These are phyloP conservation scores for Agelastica alni DNA, from an alignment of 2,888 invertebrate genomes.

Conservation along the genomic window DNA sequence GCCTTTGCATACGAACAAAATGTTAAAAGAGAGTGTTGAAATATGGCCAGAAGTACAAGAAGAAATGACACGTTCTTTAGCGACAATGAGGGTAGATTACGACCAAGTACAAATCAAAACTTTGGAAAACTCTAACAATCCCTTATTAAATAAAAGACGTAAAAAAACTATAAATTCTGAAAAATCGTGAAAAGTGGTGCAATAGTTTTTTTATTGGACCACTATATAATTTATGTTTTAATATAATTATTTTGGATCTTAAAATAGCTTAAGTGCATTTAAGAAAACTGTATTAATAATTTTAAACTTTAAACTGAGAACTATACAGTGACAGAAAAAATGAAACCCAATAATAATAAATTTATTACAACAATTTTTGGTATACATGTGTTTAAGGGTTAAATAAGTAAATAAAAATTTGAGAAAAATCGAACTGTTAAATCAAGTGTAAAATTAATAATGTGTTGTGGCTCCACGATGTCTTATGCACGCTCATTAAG, in stretches of 20 bases:
- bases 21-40: constrained; percentile 88
- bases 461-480: no score
- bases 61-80: constrained; percentile 97
- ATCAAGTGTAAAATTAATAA: no score
- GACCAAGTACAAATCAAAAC: constrained; percentile 94
- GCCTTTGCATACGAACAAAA: constrained; percentile 86
- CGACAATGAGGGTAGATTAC: constrained; percentile 98
- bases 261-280: constrained; percentile 25
- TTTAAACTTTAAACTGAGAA: constrained; percentile 1
- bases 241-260: constrained; percentile 14
- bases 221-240: constrained; percentile 8
- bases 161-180: constrained; percentile 50
- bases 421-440: no score
- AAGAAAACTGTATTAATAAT: constrained; percentile 15
- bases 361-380: no score
- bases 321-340: no score
- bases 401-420: no score
- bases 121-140: constrained; percentile 90
- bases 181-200: constrained; percentile 14
- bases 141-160: constrained; percentile 83
- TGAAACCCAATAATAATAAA: no score
- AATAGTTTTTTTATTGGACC: constrained; percentile 1
- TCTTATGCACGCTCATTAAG: no score
- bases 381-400: no score
- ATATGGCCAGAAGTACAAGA: constrained; percentile 98